Evolutionary conservation across 92 coral and sea anemone genomes (phyloP), one percentile per base, ranked within the genome.

Genomic region (Galaxea fascicularis): DNA sequence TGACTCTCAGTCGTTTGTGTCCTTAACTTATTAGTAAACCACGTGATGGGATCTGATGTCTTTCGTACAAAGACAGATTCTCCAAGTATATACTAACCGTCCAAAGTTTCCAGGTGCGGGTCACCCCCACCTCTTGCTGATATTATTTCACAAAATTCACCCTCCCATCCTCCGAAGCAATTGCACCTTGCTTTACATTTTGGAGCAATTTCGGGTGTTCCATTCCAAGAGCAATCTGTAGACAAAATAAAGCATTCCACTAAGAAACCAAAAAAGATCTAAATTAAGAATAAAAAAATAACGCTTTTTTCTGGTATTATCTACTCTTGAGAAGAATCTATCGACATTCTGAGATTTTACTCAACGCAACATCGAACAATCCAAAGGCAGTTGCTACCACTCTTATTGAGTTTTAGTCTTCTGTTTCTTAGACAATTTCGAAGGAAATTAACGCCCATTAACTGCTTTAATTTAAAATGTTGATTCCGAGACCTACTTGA

Each of bases 21-120:
- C 54, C 54, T n/a, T n/a, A n/a, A n/a, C n/a, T n/a, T n/a, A n/a
- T n/a, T n/a, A n/a, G n/a, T n/a, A n/a, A n/a, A n/a, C n/a, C n/a
- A n/a, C n/a, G n/a, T n/a, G n/a, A n/a, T n/a, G n/a, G n/a, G n/a
- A n/a, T n/a, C n/a, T n/a, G n/a, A n/a, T 6, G 41, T 6, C 6
- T 35, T 35, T 2, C 35, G 11, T 54, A 35, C 4, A 10, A 63
- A 24, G 68, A 24, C 14, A n/a, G 47, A 27, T 14, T 13, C 45
- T 59, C 3, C n/a, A 8, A 22, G n/a, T 18, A 24, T 30, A 14
- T 71, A 64, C 93, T 52, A 21, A 86, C 93, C 93, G 69, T 90
- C 93, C 18, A 90, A 77, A 18, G 93, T 90, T 56, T 82, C 82
- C 64, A 90, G 58, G 39, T 90, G 93, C 0, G 93, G 93, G 79